These are phyloP conservation scores for Vimba vimba DNA, from an alignment of 2,113 vertebrate species.

Conservation along the genomic window DNA sequence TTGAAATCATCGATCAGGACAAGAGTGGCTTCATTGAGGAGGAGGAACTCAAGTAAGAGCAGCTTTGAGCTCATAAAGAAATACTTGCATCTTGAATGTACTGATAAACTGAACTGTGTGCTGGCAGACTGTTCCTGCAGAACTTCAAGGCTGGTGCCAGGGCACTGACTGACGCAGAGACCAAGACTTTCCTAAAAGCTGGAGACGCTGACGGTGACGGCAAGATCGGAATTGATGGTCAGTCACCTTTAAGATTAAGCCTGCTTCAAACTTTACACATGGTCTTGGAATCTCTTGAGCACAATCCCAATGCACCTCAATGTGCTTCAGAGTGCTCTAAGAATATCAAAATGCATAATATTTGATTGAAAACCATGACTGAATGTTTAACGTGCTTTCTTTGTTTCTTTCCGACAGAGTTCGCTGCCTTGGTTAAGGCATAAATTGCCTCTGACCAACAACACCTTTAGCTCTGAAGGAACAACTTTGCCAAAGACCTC, in stretches of 20 bases:
- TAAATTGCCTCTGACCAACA: conserved; percentile 77
- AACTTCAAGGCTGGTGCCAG: conserved; percentile 75
- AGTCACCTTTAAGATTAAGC: conserved; percentile 9
- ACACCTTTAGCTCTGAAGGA: conserved; percentile 76
- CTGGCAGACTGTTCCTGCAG: conserved; percentile 79
- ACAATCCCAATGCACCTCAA: background rate
- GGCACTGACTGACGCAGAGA: conserved; percentile 75
- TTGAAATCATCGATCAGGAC: conserved; percentile 85
- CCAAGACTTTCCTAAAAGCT: conserved; percentile 73
- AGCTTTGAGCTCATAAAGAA: background rate
- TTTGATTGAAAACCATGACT: background rate
- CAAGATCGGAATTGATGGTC: conserved; percentile 81
- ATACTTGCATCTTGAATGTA: background rate
- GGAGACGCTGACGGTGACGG: conserved; percentile 81
- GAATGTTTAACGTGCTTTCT: background rate
- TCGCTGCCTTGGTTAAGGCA: conserved; percentile 75
- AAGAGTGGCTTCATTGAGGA: conserved; percentile 85
- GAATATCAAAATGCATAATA: background rate
- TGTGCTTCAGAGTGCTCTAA: background rate
- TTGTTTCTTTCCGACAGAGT: conserved; percentile 71
- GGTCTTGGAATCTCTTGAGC: background rate
- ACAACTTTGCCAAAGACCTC: conserved; percentile 75
- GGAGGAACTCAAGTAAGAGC: conserved; percentile 81
- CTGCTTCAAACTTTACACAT: no score
- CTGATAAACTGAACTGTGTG: background rate